phyloP scores from a whole-genome alignment of 2,888 invertebrate species.

The Melanchra persicariae region DNA sequence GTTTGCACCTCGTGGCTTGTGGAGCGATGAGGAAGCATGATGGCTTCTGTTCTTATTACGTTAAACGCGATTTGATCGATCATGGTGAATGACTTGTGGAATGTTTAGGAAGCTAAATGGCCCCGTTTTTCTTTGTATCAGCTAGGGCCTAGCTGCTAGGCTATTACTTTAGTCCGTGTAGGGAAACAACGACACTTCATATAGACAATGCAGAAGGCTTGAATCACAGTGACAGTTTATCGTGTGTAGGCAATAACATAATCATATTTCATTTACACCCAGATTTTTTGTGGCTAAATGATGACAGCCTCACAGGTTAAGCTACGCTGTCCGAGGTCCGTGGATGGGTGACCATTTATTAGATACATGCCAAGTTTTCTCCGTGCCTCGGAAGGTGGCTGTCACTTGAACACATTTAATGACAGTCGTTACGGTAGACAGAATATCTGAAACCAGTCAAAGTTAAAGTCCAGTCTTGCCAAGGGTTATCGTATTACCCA shows the following conservation, averaged over 20 bases:
- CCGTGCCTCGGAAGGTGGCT: too few species aligned
- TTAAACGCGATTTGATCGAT: conserved; percentile 21
- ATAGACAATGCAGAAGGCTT: neutral
- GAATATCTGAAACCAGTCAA: too few species aligned
- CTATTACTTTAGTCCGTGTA: neutral
- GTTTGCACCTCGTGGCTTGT: conserved; percentile 17
- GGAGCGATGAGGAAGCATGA: conserved; percentile 5
- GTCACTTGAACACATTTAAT: too few species aligned
- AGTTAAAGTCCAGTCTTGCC: neutral
- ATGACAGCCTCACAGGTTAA: too few species aligned
- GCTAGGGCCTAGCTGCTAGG: too few species aligned
- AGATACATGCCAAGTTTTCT: too few species aligned
- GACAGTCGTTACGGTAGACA: too few species aligned
- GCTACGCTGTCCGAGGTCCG: too few species aligned
- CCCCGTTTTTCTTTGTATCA: too few species aligned
- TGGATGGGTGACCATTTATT: too few species aligned
- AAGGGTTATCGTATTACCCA: neutral
- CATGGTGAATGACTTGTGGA: neutral
- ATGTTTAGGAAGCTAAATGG: neutral
- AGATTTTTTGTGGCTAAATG: neutral
- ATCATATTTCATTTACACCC: too few species aligned
- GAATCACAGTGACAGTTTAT: neutral
- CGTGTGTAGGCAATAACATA: neutral
- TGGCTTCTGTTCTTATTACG: neutral
- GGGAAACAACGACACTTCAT: too few species aligned